Evolutionary conservation across 2,797 vertebrate species (phyloP).

Genomic region (Pipistrellus pygmaeus): DNA sequence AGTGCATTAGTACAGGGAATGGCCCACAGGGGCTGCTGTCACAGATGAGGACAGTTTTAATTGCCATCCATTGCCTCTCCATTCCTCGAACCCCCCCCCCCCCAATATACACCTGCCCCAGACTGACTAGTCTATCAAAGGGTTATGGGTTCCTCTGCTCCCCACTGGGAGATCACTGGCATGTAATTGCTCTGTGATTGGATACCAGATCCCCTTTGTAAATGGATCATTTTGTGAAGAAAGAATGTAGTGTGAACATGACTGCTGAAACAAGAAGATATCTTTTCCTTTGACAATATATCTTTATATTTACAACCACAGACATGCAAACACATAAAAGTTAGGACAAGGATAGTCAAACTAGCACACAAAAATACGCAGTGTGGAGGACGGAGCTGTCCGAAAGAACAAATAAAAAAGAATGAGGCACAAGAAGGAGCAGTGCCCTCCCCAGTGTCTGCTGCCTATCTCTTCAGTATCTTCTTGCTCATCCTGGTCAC

Average conservation of each 20-base stretch:
- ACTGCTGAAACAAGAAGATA: background rate
- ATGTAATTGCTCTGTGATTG: background rate
- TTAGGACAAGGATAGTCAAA: background rate
- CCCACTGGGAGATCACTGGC: background rate
- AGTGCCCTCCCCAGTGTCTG: background rate
- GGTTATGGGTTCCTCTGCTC: background rate
- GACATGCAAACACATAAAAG: background rate
- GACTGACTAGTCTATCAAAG: background rate
- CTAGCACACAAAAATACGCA: background rate
- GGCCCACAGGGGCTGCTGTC: fast-evolving
- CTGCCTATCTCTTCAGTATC: background rate
- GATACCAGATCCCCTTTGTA: background rate
- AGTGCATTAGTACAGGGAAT: background rate
- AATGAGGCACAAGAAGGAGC: background rate
- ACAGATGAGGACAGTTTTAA: background rate
- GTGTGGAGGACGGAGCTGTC: background rate
- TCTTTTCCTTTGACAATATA: background rate
- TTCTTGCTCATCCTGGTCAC: background rate
- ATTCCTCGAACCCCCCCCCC: fast-evolving
- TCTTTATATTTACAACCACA: background rate
- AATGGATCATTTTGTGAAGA: background rate
- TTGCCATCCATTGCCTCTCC: fast-evolving
- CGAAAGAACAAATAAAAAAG: background rate
- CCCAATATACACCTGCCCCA: fast-evolving
- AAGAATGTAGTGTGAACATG: background rate